A percentile compares a stretch with the other conserved stretches of the same genome.
These are phyloP conservation scores for Pristionchus maxplancki DNA, from an alignment of 2,888 invertebrate species.

Conservation along the genomic window DNA sequence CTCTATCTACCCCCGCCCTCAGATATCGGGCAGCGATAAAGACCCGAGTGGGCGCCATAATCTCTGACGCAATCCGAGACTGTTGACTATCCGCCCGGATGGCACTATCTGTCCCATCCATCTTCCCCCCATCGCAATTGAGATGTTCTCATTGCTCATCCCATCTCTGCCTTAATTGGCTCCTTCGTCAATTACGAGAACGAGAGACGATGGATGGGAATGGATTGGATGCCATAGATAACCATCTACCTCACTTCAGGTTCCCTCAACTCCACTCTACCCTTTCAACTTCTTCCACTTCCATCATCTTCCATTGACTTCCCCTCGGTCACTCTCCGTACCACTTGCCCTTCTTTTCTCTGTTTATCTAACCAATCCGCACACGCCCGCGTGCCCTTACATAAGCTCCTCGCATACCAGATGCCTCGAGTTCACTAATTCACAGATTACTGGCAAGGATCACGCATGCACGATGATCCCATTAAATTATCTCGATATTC, in stretches of 20 bases:
- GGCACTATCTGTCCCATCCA: not conserved
- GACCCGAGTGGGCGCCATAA: not conserved
- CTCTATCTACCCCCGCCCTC: not conserved
- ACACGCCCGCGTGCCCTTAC: not conserved
- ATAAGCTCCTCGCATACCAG: constrained; percentile 5
- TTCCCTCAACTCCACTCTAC: not conserved
- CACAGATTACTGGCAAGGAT: no score
- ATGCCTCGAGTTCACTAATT: not conserved
- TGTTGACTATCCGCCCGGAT: not conserved
- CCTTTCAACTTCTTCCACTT: not conserved
- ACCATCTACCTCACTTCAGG: not conserved
- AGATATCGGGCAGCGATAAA: not conserved
- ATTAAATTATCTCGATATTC: no score
- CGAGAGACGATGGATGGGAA: not conserved
- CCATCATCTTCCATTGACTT: not conserved
- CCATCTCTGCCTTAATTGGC: not conserved
- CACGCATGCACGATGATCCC: no score
- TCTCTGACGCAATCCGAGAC: not conserved
- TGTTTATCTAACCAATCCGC: constrained; percentile 31
- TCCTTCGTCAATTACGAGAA: not conserved
- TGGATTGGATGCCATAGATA: not conserved
- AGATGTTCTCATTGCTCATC: constrained; percentile 29
- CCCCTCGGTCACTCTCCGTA: constrained; percentile 31
- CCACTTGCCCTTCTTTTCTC: constrained; percentile 41
- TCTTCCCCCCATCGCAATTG: not conserved